Evolutionary conservation across 2,888 invertebrate species (phyloP), one percentile per base, ranked within the genome.

Genomic region (Drosophila quinaria): DNA sequence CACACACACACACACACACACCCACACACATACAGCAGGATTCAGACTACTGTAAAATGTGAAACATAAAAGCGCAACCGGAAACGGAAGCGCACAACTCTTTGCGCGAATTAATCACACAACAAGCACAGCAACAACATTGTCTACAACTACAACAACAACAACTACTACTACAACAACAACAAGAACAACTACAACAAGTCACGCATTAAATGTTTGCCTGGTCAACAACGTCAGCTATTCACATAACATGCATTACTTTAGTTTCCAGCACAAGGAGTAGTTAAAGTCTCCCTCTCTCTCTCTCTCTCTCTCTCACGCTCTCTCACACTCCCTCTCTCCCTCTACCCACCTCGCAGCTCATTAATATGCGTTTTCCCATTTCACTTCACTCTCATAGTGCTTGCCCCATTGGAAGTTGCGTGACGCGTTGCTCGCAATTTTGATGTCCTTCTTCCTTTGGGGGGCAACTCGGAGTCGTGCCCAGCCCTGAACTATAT

Each of bases 91-190:
- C 90, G 73, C 81, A 87, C 90, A 87, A 87, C 87, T 84, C 84
- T 87, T 90, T 90, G 90, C 88, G 90, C 90, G 90, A 87, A 87
- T 87, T 87, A 87, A 87, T 87, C 87, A 87, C 87, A 87, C 77
- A 89, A 81, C 82, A 74, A 77, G 81, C 76, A 46, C 49, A 58
- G 37, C 56, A 42, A 37, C 54, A 63, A 39, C 54, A 65, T 10
- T 29, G 55, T 52, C 62, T 59, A 15, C 60, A 17, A 60, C 77
- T 65, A 46, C 78, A 62, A 42, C 75, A 49, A 31, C 63, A 58
- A 70, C 61, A 64, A 39, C 65, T 56, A 44, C 59, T 41, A 56
- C 31, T 17, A n/a, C 33, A 1, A 47, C 25, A 25, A n/a, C 37
- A 17, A 4, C 17, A 31, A 37, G 17, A 13, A 50, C 42, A 61